phyloP scores from a whole-genome alignment of 2,113 vertebrate genomes.

The Lutjanus erythropterus region DNA sequence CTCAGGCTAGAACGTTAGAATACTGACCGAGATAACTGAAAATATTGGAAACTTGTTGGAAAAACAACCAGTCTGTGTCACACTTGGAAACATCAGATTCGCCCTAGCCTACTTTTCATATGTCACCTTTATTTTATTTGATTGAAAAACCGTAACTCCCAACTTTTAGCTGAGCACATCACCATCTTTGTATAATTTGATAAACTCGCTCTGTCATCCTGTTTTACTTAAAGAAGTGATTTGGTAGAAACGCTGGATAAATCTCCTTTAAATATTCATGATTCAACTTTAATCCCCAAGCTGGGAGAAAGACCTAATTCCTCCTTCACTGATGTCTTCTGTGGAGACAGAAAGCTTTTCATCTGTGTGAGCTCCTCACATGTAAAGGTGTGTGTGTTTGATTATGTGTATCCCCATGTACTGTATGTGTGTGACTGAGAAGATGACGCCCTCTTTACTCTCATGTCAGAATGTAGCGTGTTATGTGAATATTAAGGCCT shows the following conservation, averaged over 20 bases:
- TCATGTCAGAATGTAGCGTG: background rate
- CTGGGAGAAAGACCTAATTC: conserved; percentile 56
- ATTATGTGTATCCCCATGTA: background rate
- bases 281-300: conserved; percentile 68
- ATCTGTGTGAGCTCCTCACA: conserved; percentile 23
- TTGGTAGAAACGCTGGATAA: conserved; percentile 51
- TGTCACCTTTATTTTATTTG: background rate
- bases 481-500: background rate
- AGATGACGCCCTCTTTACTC: background rate
- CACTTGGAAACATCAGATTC: background rate
- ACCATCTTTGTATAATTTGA: conserved; percentile 12
- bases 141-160: background rate
- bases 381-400: conserved; percentile 18
- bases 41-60: background rate
- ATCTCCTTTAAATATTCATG: conserved; percentile 71
- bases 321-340: conserved; percentile 51
- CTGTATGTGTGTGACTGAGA: conserved; percentile 5
- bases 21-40: background rate
- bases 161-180: conserved; percentile 22
- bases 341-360: conserved; percentile 49
- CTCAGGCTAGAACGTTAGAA: background rate
- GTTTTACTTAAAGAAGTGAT: conserved; percentile 56
- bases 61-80: background rate
- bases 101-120: background rate
- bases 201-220: conserved; percentile 30